Evolutionary conservation across 2,113 vertebrate genomes (phyloP).

Genomic region (Podilymbus podiceps): DNA sequence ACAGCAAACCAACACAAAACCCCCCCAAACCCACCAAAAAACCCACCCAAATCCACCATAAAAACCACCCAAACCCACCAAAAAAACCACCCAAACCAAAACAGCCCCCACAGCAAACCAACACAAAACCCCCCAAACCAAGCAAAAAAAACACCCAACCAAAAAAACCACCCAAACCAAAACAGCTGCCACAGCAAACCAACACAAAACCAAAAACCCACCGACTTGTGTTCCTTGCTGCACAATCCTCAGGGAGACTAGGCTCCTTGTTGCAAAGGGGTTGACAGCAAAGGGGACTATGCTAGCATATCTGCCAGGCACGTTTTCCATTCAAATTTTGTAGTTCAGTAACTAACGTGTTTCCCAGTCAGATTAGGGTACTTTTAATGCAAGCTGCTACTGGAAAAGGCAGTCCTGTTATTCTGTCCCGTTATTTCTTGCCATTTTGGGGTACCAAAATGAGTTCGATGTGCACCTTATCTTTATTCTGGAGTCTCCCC

Average conservation of each 20-base stretch:
- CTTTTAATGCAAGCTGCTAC: background rate
- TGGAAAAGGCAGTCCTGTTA: background rate
- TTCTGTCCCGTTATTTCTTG: background rate
- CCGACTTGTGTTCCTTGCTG: background rate
- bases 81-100: too few species aligned
- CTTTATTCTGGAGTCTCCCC: background rate
- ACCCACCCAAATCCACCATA: too few species aligned
- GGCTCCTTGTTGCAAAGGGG: background rate
- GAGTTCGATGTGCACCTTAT: background rate
- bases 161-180: background rate
- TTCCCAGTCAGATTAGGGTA: background rate
- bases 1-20: too few species aligned
- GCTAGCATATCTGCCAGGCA: background rate
- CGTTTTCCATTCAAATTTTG: background rate
- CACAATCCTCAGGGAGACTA: background rate
- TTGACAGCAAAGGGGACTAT: background rate
- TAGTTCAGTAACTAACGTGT: background rate
- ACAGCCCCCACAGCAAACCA: too few species aligned
- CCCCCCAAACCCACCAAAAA: too few species aligned
- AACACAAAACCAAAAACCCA: too few species aligned
- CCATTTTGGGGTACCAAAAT: background rate
- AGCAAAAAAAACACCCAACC: background rate
- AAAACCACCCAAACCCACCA: too few species aligned
- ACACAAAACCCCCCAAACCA: too few species aligned
- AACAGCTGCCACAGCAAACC: too few species aligned